A percentile compares a stretch with the other conserved stretches of the same genome.
phyloP scores from a whole-genome alignment of 2,113 vertebrate species.

The mouse (Mus musculus) region DNA sequence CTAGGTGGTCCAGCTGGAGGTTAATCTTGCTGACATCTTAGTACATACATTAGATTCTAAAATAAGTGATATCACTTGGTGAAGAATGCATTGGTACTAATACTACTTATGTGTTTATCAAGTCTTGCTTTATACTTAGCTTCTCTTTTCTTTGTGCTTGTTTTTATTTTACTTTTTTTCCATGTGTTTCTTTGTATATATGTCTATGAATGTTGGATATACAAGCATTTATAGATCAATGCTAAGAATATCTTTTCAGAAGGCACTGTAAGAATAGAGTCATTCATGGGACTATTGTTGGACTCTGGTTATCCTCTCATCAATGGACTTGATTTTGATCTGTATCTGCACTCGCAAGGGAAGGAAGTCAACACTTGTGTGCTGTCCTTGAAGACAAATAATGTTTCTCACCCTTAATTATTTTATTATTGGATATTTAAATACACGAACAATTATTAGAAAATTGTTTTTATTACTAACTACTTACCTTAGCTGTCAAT shows the following conservation, averaged over 20 bases:
- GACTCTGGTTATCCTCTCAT: neutral
- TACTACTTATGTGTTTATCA: neutral
- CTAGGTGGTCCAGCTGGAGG: neutral
- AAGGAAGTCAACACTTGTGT: neutral
- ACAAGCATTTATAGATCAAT: neutral
- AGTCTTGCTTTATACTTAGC: neutral
- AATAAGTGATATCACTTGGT: neutral
- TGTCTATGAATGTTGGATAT: neutral
- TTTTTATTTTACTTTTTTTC: neutral
- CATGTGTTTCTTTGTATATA: neutral
- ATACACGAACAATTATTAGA: neutral
- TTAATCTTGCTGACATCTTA: neutral
- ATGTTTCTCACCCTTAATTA: neutral
- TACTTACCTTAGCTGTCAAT: neutral
- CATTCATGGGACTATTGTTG: neutral
- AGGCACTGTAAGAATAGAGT: rapidly evolving
- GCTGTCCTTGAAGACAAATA: neutral
- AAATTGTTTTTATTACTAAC: neutral
- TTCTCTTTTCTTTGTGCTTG: neutral
- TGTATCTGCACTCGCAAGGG: neutral
- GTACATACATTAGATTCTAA: neutral
- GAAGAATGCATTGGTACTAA: neutral
- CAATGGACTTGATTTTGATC: neutral
- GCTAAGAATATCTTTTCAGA: neutral
- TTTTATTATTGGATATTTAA: neutral